These are phyloP conservation scores for Euborellia annulipes DNA, from an alignment of 1,140 invertebrate genomes.

Conservation along the genomic window DNA sequence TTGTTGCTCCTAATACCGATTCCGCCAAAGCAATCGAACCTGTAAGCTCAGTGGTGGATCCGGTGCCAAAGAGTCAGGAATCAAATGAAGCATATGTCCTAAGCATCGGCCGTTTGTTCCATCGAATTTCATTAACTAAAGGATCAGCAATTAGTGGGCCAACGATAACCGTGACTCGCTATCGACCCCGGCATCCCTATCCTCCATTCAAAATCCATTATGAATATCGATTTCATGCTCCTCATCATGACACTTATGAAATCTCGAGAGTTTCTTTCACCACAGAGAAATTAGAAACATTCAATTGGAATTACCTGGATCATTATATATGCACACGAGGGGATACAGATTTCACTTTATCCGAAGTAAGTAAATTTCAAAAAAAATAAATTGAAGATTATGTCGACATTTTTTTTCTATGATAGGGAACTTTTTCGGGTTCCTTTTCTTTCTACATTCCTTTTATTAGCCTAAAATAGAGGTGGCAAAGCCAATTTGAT, in stretches of 20 bases:
- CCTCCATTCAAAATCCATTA: constrained; percentile 81
- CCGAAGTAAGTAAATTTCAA: constrained; percentile 48
- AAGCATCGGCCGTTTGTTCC: constrained; percentile 90
- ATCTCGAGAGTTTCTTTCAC: constrained; percentile 89
- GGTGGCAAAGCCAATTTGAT: no score
- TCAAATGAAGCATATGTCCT: constrained; percentile 58
- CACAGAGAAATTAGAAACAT: constrained; percentile 88
- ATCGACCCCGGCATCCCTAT: constrained; percentile 84
- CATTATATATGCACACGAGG: constrained; percentile 89
- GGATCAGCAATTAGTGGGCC: constrained; percentile 67
- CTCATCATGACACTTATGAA: constrained; percentile 83
- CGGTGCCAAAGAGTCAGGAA: constrained; percentile 30
- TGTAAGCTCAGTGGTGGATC: constrained; percentile 29
- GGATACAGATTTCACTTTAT: constrained; percentile 73
- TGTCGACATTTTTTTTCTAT: constrained; percentile 1
- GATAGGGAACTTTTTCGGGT: no score
- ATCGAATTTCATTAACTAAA: constrained; percentile 59
- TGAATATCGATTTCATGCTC: constrained; percentile 81
- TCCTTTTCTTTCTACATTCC: no score
- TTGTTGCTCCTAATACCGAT: constrained; percentile 32
- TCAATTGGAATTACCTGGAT: constrained; percentile 97
- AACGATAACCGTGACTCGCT: constrained; percentile 81
- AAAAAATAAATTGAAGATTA: no score
- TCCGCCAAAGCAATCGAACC: constrained; percentile 15
- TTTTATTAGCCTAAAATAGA: no score